Percentiles rank a stretch among this genome's conserved stretches.
Evolutionary conservation across 1,140 invertebrate genomes (phyloP).

Genomic region (Muscidifurax raptorellus): DNA sequence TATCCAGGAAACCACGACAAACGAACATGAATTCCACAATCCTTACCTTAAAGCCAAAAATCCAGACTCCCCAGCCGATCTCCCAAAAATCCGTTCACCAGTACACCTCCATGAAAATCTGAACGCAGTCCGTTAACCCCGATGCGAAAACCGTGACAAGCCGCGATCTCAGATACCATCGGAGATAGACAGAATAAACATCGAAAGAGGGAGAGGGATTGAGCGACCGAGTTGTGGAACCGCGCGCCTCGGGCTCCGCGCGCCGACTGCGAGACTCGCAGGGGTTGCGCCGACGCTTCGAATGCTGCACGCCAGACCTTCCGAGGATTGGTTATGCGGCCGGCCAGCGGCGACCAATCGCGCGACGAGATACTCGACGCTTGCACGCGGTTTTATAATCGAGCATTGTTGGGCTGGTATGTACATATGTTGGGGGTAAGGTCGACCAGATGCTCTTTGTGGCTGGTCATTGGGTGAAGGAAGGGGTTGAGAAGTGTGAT

Average conservation of each 20-base stretch:
- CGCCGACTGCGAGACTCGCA: constrained; percentile 26
- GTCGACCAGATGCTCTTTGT: neutral
- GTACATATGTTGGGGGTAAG: neutral
- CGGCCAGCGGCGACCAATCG: neutral
- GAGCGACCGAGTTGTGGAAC: neutral
- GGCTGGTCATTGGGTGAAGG: no score
- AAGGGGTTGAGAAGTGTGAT: no score
- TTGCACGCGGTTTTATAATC: constrained; percentile 8
- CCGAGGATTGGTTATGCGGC: neutral
- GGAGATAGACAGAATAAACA: neutral
- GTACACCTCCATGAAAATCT: no score
- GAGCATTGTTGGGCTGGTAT: neutral
- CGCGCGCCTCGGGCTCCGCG: constrained; percentile 19
- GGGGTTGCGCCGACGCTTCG: constrained; percentile 12
- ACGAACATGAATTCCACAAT: no score
- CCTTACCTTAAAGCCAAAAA: no score
- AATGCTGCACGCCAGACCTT: neutral
- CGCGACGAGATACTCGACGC: neutral
- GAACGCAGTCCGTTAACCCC: no score
- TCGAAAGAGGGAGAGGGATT: neutral
- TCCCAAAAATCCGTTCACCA: no score
- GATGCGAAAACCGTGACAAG: no score
- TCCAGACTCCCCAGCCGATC: no score
- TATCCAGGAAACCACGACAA: no score
- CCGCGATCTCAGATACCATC: no score